A percentile compares a stretch with the other conserved stretches of the same genome.
Evolutionary conservation across 2,797 vertebrate genomes (phyloP).

Genomic region (Parauchenoglanis punctatus): DNA sequence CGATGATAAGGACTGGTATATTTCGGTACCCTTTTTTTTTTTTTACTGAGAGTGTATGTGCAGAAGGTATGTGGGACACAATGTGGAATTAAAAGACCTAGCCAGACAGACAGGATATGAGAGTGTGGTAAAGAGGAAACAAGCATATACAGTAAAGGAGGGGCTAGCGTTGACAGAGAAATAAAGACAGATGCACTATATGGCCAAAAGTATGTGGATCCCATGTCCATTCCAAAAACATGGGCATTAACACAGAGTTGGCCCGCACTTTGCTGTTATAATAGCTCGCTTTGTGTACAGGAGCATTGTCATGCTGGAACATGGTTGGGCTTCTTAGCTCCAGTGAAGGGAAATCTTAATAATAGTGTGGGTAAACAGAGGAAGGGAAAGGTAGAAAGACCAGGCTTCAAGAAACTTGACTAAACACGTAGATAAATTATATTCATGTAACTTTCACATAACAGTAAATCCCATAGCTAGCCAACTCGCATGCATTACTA

Average conservation of each 20-base stretch:
- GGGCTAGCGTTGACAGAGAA: slow-evolving; percentile 1
- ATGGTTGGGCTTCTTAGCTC: not conserved
- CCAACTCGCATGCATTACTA: not conserved
- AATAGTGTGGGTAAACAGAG: not conserved
- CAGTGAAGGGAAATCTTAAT: not conserved
- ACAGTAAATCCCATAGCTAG: not conserved
- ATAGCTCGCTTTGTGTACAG: not conserved
- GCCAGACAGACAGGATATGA: slow-evolving; percentile 67
- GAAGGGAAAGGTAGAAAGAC: not conserved
- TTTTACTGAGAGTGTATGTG: not conserved
- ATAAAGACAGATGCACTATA: not conserved
- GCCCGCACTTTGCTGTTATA: not conserved
- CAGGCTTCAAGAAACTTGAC: not conserved
- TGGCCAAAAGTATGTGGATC: not conserved
- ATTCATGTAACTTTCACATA: not conserved
- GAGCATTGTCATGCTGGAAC: not conserved
- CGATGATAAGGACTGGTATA: not conserved
- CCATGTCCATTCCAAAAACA: not conserved
- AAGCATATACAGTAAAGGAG: slow-evolving; percentile 48
- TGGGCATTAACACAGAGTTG: not conserved
- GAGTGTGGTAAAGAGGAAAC: slow-evolving; percentile 66
- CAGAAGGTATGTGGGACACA: not conserved
- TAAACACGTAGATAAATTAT: not conserved
- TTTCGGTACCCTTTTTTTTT: not conserved
- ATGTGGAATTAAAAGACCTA: slow-evolving; percentile 7